These are phyloP conservation scores for Gadus macrocephalus DNA, from an alignment of 2,113 vertebrate genomes.

Conservation along the genomic window DNA sequence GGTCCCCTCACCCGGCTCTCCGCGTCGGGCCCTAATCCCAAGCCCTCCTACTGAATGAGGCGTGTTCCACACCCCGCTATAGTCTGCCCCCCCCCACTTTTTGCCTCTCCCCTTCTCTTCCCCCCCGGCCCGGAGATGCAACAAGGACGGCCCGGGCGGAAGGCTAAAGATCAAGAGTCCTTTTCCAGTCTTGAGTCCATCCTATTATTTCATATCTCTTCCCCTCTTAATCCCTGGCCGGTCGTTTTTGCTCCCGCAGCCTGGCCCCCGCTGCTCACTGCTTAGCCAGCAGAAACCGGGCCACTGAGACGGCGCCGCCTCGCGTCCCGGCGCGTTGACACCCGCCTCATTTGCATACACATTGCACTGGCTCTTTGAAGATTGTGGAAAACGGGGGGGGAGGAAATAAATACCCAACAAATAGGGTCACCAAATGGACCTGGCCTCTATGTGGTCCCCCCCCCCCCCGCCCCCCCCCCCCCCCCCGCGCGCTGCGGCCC, in stretches of 20 bases:
- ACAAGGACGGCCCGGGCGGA: slow-evolving; percentile 47
- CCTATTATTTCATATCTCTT: slow-evolving; percentile 63
- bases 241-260: slow-evolving; percentile 43
- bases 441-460: slow-evolving; percentile 41
- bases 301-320: slow-evolving; percentile 43
- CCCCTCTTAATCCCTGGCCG: slow-evolving; percentile 51
- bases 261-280: slow-evolving; percentile 55
- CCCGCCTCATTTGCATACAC: slow-evolving; percentile 61
- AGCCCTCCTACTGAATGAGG: too few species aligned
- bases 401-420: slow-evolving; percentile 56
- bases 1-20: too few species aligned
- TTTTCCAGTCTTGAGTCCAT: slow-evolving; percentile 57
- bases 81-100: slow-evolving; percentile 28
- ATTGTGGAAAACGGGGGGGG: slow-evolving; percentile 31
- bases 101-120: slow-evolving; percentile 20
- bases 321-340: slow-evolving; percentile 52
- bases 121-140: slow-evolving; percentile 46
- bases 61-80: slow-evolving; percentile 16
- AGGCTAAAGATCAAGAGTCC: slow-evolving; percentile 56
- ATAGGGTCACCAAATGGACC: slow-evolving; percentile 54
- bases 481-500: slow-evolving; percentile 30
- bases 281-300: slow-evolving; percentile 63
- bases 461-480: slow-evolving; percentile 33
- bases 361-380: slow-evolving; percentile 56
- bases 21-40: too few species aligned